Evolutionary conservation across 1,140 invertebrate genomes (phyloP).

Genomic region (Heliconius melpomene): DNA sequence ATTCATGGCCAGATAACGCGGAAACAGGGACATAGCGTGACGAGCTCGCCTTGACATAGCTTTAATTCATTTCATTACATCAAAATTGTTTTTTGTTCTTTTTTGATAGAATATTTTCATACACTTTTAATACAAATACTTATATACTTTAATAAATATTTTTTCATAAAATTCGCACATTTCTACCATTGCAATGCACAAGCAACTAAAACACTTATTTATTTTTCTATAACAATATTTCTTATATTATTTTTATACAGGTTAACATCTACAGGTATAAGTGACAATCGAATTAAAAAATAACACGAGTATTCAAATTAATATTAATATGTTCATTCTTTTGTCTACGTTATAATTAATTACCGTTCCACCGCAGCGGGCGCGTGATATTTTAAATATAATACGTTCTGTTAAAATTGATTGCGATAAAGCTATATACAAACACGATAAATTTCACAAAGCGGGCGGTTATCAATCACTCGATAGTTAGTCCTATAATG

Average conservation of each 20-base stretch:
- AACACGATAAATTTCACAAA: slow-evolving; percentile 37
- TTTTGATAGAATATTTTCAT: neutral
- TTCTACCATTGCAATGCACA: neutral
- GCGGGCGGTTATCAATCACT: slow-evolving; percentile 42
- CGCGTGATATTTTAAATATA: slow-evolving; percentile 24
- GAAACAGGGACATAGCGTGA: slow-evolving; percentile 12
- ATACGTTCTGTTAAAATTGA: slow-evolving; percentile 22
- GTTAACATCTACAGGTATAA: neutral
- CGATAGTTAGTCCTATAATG: slow-evolving; percentile 28
- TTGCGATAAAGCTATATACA: slow-evolving; percentile 32
- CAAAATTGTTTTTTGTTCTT: neutral
- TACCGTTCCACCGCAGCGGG: slow-evolving; percentile 17
- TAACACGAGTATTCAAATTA: neutral
- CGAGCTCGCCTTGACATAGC: slow-evolving; percentile 12
- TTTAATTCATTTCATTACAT: neutral
- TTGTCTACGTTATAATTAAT: slow-evolving; percentile 14
- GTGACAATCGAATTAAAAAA: neutral
- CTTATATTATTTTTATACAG: neutral
- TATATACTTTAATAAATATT: neutral
- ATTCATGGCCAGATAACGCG: slow-evolving; percentile 7
- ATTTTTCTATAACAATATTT: neutral
- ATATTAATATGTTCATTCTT: slow-evolving; percentile 8
- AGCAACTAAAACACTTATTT: neutral
- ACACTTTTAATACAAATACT: neutral
- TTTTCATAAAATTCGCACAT: neutral